A percentile compares a stretch with the other conserved stretches of the same genome.
Conservation (phyloP, 2,797 vertebrate species). For the Yasuhikotakia modesta region DNA sequence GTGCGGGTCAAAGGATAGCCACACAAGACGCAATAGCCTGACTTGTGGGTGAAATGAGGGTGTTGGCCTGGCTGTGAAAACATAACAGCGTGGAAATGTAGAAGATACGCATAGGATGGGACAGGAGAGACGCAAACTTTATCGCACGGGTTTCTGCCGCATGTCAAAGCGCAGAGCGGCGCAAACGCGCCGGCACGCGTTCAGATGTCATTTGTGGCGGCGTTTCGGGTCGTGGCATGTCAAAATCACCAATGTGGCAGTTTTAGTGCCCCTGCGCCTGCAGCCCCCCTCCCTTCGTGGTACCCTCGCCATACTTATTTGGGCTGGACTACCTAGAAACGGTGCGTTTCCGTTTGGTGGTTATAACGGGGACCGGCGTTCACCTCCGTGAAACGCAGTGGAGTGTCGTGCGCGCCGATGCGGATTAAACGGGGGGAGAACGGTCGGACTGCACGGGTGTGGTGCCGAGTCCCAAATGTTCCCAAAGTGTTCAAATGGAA, state of each 20-base stretch:
- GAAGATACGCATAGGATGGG: constrained; percentile 71
- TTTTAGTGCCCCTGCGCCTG: constrained; percentile 57
- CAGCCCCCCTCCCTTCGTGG: constrained; percentile 57
- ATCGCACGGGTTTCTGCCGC: constrained; percentile 51
- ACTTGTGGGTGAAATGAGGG: constrained; percentile 63
- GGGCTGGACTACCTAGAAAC: constrained; percentile 68
- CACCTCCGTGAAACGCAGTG: constrained; percentile 3
- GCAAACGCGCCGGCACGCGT: constrained; percentile 7
- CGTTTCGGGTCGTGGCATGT: constrained; percentile 53
- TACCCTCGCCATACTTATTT: constrained; percentile 62
- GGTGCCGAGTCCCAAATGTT: constrained; percentile 62
- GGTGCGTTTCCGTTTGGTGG: constrained; percentile 70
- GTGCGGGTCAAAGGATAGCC: neutral
- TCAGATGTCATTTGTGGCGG: constrained; percentile 33
- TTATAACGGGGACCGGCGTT: constrained; percentile 61
- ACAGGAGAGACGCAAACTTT: constrained; percentile 73
- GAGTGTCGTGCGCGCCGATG: constrained; percentile 24
- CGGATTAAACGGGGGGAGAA: constrained; percentile 30
- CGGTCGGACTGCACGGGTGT: constrained; percentile 69
- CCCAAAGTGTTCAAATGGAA: constrained; percentile 17
- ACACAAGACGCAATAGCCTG: constrained; percentile 12
- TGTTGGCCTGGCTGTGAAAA: constrained; percentile 77
- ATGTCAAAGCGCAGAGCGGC: constrained; percentile 1
- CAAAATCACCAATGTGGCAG: constrained; percentile 66
- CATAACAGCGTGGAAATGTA: constrained; percentile 68